Base-by-base conservation (phyloP, 2,113 vertebrate species). In the Potamarius usumacintae region DNA sequence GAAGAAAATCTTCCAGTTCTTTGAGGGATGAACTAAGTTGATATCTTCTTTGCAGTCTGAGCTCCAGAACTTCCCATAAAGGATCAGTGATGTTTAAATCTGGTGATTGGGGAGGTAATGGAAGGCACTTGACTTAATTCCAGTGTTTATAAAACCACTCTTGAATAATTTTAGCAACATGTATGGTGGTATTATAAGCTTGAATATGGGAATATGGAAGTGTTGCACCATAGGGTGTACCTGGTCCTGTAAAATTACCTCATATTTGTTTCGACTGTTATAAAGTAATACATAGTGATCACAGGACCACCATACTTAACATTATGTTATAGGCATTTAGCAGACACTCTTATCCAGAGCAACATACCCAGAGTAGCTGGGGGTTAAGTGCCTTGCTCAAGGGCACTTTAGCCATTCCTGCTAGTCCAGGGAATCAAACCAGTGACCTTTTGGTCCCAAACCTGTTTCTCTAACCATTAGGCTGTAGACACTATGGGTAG, bases 1-100 rank as follows among this genome's bases (percentile, higher is more conserved):
- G 11, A 62, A 82, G 58, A 42, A 82, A 82, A 60, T 60, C 52
- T 58, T 60, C 4, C 7, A 60, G n/a, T 58, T 22, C 27, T 81
- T 81, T 42, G 30, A 62, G 10, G 79, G 57, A 22, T 22, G 55
- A 81, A 60, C 18, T 12, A 60, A 81, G 30, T 81, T 57, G 18
- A 60, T 81, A 81, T 81, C 57, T 25, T 25, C n/a, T 27, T 79
- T 79, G 52, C 76, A 79, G 25, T 55, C 25, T 7, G 52, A 79
- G 52, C 76, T 27, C 50, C 14, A 30, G 76, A 79, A 79, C 52
- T 27, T 79, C 14, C n/a, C 15, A 27, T 55, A 17, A 55, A 79
- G 52, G 30, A 82, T 82, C 58, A 25, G 42, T 57, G 57, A 82
- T 62, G 57, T 42, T 62, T 42, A 48, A 62, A 62, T 60, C 57